Evolutionary conservation across 2,797 vertebrate species (phyloP), one percentile per base, ranked within the genome.

Genomic region (Natrix natrix): DNA sequence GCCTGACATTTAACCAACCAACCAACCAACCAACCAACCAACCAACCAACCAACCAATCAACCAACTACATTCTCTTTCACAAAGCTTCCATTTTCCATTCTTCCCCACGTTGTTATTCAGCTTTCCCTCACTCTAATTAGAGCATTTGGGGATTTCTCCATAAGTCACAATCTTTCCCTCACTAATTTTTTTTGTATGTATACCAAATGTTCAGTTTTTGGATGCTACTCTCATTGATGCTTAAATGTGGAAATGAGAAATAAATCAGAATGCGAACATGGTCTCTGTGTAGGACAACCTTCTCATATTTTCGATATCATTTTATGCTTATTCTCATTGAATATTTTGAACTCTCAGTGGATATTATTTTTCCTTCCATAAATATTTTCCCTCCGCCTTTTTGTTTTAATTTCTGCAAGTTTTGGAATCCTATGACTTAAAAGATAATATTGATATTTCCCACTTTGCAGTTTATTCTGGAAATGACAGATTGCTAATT

Each of bases 381-480:
- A 26, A 8, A 60, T 57, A 87, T 55, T 89, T 37, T 8, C 16
- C 43, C 24, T 48, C 37, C 22, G 48, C 1, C 32, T 48, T 88
- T 60, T 22, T 37, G 16, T 60, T 61, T 89, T 14, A 61, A 89
- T 60, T 88, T 89, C 59, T 89, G 24, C 88, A 63, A 63, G 16
- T 28, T 16, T 89, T 26, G 43, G 59, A 16, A 24, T 63, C 48
- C 57, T 14, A 48, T 48, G 74, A 83, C 69, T 91, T 54, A 4
- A 14, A 86, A 94, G 93, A 89, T 14, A 0, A 0, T 10, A 22
- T 66, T 4, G 48, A 48, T 90, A 10, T 90, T 94, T 94, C 88
- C 57, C 90, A 26, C 93, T 92, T 59, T 83, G 92, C 66, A 91
- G 89, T 92, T 54, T 48, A 91, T 78, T 61, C 74, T 87, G 93